phyloP scores from a whole-genome alignment of 2,797 vertebrate genomes.

The Diceros bicornis region DNA sequence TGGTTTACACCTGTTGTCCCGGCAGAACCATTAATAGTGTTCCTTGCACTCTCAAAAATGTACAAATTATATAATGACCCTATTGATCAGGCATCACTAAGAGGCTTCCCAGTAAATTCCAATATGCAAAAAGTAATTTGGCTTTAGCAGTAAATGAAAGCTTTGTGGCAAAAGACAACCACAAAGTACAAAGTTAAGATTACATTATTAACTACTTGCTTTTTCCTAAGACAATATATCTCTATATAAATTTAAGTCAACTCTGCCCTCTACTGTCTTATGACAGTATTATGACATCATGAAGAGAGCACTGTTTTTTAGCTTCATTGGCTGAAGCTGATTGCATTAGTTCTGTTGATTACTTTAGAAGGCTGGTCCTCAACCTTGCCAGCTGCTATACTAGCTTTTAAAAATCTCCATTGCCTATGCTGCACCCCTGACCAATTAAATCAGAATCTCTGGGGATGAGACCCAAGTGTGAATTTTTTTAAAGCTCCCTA shows the following conservation, averaged over 20 bases:
- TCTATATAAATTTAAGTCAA: slow-evolving; percentile 76
- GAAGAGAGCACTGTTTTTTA: not conserved
- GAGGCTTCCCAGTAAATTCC: slow-evolving; percentile 31
- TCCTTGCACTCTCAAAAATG: not conserved
- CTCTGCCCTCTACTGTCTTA: slow-evolving; percentile 82
- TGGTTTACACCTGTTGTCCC: not conserved
- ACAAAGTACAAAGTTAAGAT: slow-evolving; percentile 58
- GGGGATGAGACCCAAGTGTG: not conserved
- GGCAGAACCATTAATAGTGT: slow-evolving; percentile 20
- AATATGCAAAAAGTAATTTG: slow-evolving; percentile 45
- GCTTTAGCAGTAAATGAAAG: slow-evolving; percentile 54
- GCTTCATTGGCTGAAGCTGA: not conserved
- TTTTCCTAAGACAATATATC: slow-evolving; percentile 52
- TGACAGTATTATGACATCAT: slow-evolving; percentile 70
- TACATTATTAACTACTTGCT: slow-evolving; percentile 49
- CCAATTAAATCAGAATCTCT: slow-evolving; percentile 30
- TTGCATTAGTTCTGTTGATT: not conserved
- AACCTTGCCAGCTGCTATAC: not conserved
- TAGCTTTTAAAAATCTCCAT: slow-evolving; percentile 21
- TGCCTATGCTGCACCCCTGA: not conserved
- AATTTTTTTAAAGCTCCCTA: slow-evolving; percentile 30
- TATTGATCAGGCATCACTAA: not conserved
- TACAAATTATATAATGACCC: not conserved
- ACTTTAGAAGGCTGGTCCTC: not conserved
- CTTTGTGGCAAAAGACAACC: slow-evolving; percentile 41